Conservation (phyloP, 2,113 vertebrate genomes). For the Salvelinus sp. region DNA sequence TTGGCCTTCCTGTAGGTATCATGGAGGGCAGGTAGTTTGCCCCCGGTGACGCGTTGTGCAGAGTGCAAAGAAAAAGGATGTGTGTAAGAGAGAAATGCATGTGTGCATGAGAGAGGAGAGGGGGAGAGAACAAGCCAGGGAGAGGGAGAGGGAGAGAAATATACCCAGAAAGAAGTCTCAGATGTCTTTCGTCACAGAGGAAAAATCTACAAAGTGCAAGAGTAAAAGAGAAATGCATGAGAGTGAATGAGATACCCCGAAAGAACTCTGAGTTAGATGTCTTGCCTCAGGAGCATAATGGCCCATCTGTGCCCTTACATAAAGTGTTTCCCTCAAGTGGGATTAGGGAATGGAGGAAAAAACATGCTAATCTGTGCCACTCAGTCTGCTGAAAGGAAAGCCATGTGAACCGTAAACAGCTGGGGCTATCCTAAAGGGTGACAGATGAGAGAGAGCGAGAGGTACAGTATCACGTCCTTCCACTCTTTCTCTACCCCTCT, state of each 20-base stretch:
- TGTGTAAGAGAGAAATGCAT: no score
- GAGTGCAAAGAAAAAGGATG: no score
- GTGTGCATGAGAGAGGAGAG: background rate
- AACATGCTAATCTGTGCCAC: slow-evolving; percentile 41
- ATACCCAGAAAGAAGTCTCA: background rate
- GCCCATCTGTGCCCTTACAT: slow-evolving; percentile 61
- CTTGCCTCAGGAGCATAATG: slow-evolving; percentile 39
- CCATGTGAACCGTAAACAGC: slow-evolving; percentile 46
- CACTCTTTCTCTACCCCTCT: background rate
- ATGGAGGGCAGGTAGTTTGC: no score
- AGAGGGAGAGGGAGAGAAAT: background rate
- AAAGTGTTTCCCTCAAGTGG: slow-evolving; percentile 55
- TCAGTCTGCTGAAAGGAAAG: slow-evolving; percentile 48
- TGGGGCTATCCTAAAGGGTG: slow-evolving; percentile 34
- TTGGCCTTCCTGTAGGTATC: no score
- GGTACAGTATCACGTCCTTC: background rate
- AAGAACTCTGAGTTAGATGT: slow-evolving; percentile 31
- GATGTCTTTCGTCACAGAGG: no score
- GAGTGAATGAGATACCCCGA: background rate
- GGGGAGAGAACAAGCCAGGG: no score
- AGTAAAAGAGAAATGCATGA: background rate
- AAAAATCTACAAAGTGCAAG: no score
- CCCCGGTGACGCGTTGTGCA: no score
- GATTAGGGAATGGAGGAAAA: slow-evolving; percentile 46
- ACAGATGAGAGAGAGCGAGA: slow-evolving; percentile 30